These are phyloP conservation scores for Sebastiscus tertius DNA, from an alignment of 2,797 vertebrate species.

Conservation along the genomic window DNA sequence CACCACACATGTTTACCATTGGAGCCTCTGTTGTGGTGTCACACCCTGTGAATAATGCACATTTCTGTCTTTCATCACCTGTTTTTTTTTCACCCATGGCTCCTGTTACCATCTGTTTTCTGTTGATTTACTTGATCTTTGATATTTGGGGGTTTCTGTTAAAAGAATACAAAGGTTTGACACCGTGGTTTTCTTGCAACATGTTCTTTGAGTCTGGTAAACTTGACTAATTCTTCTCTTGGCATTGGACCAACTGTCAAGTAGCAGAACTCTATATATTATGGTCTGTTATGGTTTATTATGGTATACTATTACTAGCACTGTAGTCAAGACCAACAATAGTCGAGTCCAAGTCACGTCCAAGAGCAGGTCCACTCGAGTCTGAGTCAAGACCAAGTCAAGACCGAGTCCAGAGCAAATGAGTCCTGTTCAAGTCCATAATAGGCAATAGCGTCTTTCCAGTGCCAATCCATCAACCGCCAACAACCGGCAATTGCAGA, in stretches of 20 bases:
- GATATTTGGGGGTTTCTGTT: constrained; percentile 26
- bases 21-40: constrained; percentile 70
- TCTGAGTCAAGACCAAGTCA: neutral
- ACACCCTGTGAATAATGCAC: constrained; percentile 57
- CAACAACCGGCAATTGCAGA: neutral
- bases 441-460: neutral
- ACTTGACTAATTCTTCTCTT: constrained; percentile 7
- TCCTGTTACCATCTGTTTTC: constrained; percentile 43
- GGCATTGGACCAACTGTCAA: constrained; percentile 25
- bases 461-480: neutral
- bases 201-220: neutral
- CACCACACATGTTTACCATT: constrained; percentile 73
- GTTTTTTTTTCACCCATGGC: constrained; percentile 30
- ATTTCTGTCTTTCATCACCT: constrained; percentile 55
- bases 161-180: constrained; percentile 3
- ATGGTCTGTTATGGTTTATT: neutral
- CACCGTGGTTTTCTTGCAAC: neutral
- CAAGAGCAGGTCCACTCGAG: neutral
- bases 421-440: too few relatives aligned
- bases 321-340: neutral
- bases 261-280: neutral
- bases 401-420: too few relatives aligned
- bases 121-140: constrained; percentile 25
- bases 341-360: neutral
- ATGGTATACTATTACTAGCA: neutral